Base-by-base conservation (phyloP, 2,113 vertebrate genomes). In the Mormyrus iriodes region DNA sequence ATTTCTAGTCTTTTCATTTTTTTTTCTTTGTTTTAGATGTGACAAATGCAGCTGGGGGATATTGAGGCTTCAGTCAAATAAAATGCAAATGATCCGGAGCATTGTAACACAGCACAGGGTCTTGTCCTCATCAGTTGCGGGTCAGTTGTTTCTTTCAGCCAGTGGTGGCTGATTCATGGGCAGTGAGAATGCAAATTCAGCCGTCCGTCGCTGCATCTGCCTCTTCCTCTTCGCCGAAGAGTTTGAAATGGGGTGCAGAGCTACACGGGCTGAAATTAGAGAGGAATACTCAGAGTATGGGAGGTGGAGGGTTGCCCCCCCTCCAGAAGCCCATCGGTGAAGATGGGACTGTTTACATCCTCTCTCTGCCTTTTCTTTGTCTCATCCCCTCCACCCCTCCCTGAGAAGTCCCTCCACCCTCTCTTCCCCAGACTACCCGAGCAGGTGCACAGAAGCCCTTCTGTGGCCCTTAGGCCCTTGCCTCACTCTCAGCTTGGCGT, bases 381-480 rank as follows among this genome's bases (percentile, higher is more conserved):
- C n/a, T 55, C 2, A 3, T 51, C 27, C 51, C 48, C 27, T n/a
- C 9, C 49, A 27, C 49, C 85, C 69, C 69, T 7, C 27, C 69
- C 69, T 15, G 31, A 53, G 21, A 79, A n/a, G 49, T 24, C 35
- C 79, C 73, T 4, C 88, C 49, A 13, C n/a, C 44, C 42, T 86
- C 44, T 13, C 44, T 51, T n/a, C 73, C 19, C 4, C 61, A 53
- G 4, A 46, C 24, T 52, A 53, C 10, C 44, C 83, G 61, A 86
- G 89, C 61, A 87, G 85, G 89, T 86, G 84, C 89, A 86, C n/a
- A 61, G 49, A 85, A 84, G 21, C 35, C 76, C n/a, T 21, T 15
- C 17, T 48, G 8, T 17, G 27, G 17, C n/a, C 82, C 82, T 3
- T 48, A n/a, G 49, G 27, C 51, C 51, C 17, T 31, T 2, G 6